phyloP scores from a whole-genome alignment of 2,113 vertebrate genomes.

The Psilopsiagon aymara region DNA sequence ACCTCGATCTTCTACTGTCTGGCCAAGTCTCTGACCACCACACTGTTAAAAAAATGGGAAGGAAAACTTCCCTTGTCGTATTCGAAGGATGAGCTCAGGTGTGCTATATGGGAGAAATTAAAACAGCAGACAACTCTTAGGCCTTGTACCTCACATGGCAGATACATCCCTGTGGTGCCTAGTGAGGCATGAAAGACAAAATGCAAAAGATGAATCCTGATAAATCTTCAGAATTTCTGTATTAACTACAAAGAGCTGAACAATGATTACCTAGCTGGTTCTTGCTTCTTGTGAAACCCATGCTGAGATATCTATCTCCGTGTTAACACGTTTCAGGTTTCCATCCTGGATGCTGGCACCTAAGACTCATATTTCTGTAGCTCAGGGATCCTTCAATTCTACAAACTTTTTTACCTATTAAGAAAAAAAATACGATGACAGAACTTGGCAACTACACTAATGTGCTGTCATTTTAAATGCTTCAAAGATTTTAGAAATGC shows the following conservation, averaged over 20 bases:
- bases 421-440: accelerated
- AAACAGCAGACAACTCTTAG: background rate
- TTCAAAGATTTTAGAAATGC: background rate
- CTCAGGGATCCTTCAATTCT: background rate
- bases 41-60: background rate
- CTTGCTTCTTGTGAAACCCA: background rate
- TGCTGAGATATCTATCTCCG: background rate
- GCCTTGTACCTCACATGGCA: background rate
- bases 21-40: background rate
- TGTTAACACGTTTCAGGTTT: background rate
- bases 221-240: background rate
- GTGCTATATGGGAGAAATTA: background rate
- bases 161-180: background rate
- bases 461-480: background rate
- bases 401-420: background rate
- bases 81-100: background rate
- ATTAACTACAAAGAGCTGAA: background rate
- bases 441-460: background rate
- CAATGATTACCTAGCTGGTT: background rate
- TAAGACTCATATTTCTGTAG: background rate
- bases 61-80: background rate
- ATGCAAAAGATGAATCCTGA: background rate
- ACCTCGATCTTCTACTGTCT: background rate
- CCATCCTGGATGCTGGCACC: background rate
- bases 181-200: background rate